phyloP scores from a whole-genome alignment of 2,888 invertebrate species.

The Ophion obscuratus region DNA sequence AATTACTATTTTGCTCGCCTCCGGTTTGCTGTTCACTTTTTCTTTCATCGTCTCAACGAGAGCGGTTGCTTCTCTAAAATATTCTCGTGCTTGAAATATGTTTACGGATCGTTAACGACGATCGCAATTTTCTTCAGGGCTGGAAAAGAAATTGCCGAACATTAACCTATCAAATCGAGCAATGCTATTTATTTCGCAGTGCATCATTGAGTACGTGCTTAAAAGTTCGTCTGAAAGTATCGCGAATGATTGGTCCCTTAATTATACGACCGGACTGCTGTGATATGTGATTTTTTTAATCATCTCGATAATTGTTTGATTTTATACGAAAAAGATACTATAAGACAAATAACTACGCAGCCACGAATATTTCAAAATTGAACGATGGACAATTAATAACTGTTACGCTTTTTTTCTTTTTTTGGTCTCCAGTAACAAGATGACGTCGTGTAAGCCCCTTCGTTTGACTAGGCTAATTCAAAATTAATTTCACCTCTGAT shows the following conservation, averaged over 20 bases:
- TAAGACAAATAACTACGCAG: too few species aligned
- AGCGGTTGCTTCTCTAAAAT: not conserved
- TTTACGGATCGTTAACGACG: constrained; percentile 18
- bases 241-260: not conserved
- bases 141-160: not conserved
- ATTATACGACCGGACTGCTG: not conserved
- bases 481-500: too few species aligned
- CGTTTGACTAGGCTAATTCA: too few species aligned
- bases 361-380: too few species aligned
- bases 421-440: too few species aligned
- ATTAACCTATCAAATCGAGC: not conserved
- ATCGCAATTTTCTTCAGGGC: constrained; percentile 6
- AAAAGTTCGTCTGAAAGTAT: not conserved
- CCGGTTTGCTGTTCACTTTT: not conserved
- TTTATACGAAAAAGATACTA: not conserved
- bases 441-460: too few species aligned
- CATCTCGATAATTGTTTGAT: not conserved
- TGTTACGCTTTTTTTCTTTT: too few species aligned
- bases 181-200: not conserved
- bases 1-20: constrained; percentile 3
- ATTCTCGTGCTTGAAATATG: not conserved
- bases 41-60: not conserved
- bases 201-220: not conserved
- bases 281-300: not conserved
- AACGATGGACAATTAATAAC: too few species aligned